Percentiles rank a stretch among this genome's conserved stretches.
Evolutionary conservation across 2,888 invertebrate genomes (phyloP).

Genomic region (Ametastegia equiseti): DNA sequence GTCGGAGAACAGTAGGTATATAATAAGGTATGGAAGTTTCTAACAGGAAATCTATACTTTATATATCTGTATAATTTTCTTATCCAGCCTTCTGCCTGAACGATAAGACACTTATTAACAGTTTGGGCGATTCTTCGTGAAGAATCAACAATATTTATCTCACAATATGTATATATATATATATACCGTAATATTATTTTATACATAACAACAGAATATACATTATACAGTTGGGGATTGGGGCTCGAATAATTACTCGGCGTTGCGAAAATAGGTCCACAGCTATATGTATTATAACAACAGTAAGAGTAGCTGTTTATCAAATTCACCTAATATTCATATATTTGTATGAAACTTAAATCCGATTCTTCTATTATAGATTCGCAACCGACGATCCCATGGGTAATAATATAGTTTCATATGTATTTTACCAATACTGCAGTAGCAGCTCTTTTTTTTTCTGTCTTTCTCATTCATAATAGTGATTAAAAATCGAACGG

Average conservation of each 20-base stretch:
- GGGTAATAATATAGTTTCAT: neutral
- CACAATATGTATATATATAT: constrained; percentile 46
- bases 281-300: constrained; percentile 16
- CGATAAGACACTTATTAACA: constrained; percentile 75
- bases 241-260: constrained; percentile 37
- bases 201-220: constrained; percentile 49
- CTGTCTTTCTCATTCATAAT: neutral
- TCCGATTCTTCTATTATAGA: neutral
- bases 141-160: constrained; percentile 58
- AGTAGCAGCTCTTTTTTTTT: no score
- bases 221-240: constrained; percentile 44
- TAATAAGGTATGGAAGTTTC: constrained; percentile 9
- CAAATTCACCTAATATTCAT: neutral
- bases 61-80: constrained; percentile 57
- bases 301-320: constrained; percentile 20
- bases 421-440: no score
- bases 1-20: neutral
- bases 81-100: constrained; percentile 72
- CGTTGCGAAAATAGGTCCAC: constrained; percentile 10
- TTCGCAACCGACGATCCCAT: constrained; percentile 32
- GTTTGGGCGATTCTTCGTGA: constrained; percentile 65
- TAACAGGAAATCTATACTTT: constrained; percentile 38
- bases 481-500: neutral
- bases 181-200: constrained; percentile 43
- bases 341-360: neutral